These are phyloP conservation scores for Megalurothrips usitatus DNA, from an alignment of 2,888 invertebrate genomes.

Conservation along the genomic window DNA sequence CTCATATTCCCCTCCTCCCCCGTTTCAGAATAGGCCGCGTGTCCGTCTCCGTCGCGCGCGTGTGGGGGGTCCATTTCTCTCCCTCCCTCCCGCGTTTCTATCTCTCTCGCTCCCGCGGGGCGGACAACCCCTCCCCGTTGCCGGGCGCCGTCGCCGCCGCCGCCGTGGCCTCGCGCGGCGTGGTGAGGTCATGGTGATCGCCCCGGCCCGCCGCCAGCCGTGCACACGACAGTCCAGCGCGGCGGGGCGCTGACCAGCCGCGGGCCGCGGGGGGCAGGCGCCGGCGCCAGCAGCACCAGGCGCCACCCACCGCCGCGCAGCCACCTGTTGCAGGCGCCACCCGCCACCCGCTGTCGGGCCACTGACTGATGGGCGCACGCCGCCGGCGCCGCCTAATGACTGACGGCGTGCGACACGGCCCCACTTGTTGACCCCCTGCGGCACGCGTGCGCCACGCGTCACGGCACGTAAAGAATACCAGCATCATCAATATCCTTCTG, in stretches of 20 bases:
- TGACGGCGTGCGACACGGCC: not conserved
- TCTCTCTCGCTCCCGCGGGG: conserved; percentile 25
- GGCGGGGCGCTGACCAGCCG: not conserved
- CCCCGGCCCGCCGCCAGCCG: not conserved
- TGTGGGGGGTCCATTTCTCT: not conserved
- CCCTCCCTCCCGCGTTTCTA: conserved; percentile 14
- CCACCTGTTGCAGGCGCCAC: not conserved
- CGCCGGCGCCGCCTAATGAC: not conserved
- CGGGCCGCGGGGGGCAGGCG: not conserved
- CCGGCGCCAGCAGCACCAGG: not conserved
- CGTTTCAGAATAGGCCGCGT: not conserved
- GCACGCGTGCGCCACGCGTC: not conserved
- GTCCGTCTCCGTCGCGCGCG: not conserved
- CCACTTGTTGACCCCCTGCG: not conserved
- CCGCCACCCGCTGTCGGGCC: too few species aligned
- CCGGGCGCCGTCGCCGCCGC: not conserved
- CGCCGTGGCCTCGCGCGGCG: conserved; percentile 13
- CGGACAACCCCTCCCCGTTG: not conserved
- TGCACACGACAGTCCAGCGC: not conserved
- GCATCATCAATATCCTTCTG: not conserved
- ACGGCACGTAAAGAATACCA: not conserved
- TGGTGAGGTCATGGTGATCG: not conserved
- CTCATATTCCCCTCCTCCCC: conserved; percentile 14
- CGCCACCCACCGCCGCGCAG: not conserved
- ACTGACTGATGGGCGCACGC: not conserved